phyloP scores from a whole-genome alignment of 2,113 vertebrate genomes.

The Rynchops niger region DNA sequence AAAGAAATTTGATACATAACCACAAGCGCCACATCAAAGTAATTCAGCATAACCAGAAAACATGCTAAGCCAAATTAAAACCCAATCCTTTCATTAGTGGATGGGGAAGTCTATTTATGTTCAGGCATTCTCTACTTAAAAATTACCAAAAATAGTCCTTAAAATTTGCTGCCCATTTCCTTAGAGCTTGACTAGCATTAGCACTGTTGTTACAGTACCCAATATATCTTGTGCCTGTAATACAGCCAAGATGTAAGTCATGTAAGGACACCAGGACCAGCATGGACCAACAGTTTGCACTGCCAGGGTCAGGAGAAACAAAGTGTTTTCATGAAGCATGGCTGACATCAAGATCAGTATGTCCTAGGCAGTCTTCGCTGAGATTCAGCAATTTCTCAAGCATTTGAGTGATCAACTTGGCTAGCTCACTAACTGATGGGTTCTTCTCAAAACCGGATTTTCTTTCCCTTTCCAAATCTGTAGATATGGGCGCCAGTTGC shows the following conservation, averaged over 20 bases:
- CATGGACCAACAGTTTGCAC: background rate
- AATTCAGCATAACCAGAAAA: background rate
- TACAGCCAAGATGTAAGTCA: background rate
- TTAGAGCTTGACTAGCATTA: background rate
- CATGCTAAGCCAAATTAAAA: background rate
- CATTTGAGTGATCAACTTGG: fast-evolving
- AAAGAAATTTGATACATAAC: background rate
- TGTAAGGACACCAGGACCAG: background rate
- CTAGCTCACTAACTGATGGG: fast-evolving
- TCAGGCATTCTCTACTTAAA: background rate
- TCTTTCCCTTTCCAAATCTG: background rate
- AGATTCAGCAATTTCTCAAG: background rate
- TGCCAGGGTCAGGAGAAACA: background rate
- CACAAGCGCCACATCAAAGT: slow-evolving; percentile 47
- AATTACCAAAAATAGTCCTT: slow-evolving; percentile 21
- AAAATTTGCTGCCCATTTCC: background rate
- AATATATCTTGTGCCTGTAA: background rate
- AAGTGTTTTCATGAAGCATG: background rate
- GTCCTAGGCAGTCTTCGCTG: background rate
- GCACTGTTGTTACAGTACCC: background rate
- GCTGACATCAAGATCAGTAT: background rate
- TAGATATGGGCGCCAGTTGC: fast-evolving
- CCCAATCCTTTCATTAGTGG: slow-evolving; percentile 2
- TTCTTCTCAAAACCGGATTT: background rate
- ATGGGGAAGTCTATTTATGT: slow-evolving; percentile 9